Conservation (phyloP, 2,113 vertebrate species). For the Megalops atlanticus region DNA sequence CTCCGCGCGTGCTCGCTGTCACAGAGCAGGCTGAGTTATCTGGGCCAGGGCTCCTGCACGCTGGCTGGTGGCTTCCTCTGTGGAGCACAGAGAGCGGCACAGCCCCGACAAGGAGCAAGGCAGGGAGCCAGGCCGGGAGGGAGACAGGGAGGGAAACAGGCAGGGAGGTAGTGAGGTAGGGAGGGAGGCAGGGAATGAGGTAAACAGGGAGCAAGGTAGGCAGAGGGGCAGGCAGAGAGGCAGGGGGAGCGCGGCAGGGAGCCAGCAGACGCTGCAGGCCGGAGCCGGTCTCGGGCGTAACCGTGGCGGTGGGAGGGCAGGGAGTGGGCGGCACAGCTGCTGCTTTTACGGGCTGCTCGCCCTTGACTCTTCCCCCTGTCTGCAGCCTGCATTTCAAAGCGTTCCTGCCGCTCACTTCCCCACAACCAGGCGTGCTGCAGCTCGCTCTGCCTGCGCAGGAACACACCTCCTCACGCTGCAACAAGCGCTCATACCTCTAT, state of each 20-base stretch:
- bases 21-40: slow-evolving; percentile 1
- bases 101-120: no score
- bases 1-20: not conserved
- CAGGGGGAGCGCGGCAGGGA: not conserved
- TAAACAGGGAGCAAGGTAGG: no score
- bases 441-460: slow-evolving; percentile 18
- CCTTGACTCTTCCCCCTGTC: slow-evolving; percentile 40
- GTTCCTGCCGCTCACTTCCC: slow-evolving; percentile 34
- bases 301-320: not conserved
- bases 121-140: no score
- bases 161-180: not conserved
- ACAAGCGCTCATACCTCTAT: not conserved
- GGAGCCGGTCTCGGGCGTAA: not conserved
- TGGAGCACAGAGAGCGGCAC: not conserved
- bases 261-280: not conserved
- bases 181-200: not conserved
- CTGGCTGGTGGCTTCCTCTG: not conserved
- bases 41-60: not conserved
- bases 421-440: slow-evolving; percentile 42
- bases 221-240: no score
- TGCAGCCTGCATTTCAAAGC: slow-evolving; percentile 37
- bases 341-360: slow-evolving; percentile 24
- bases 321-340: slow-evolving; percentile 40
- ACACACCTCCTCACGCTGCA: not conserved
- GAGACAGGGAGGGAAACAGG: no score